Evolutionary conservation across 2,113 vertebrate genomes (phyloP).

Genomic region (Ammodytes dubius): DNA sequence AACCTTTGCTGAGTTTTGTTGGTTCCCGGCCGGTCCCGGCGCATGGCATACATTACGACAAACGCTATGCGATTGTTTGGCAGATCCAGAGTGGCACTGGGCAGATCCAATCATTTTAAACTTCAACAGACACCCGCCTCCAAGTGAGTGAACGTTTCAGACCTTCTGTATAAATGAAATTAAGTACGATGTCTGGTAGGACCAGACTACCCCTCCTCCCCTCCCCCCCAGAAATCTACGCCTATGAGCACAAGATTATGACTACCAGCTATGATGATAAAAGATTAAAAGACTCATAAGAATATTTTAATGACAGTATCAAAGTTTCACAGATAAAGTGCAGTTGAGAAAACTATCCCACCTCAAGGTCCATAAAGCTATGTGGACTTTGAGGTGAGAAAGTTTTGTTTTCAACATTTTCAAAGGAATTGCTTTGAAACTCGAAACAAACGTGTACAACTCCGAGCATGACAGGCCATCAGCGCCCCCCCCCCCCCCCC

Average conservation of each 20-base stretch:
- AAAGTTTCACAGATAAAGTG: conserved; percentile 8
- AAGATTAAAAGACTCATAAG: neutral
- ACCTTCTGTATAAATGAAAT: no score
- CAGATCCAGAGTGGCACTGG: no score
- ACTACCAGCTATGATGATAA: neutral
- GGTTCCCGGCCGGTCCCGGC: no score
- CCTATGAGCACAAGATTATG: neutral
- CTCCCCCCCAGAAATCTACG: no score
- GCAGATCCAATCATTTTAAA: no score
- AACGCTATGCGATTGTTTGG: no score
- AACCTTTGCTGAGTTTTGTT: no score
- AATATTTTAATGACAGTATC: neutral
- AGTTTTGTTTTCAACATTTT: conserved; percentile 20
- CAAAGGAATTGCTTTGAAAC: conserved; percentile 39
- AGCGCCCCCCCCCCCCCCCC: conserved; percentile 16
- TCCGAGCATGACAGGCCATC: conserved; percentile 37
- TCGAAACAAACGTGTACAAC: conserved; percentile 30
- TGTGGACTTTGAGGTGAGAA: neutral
- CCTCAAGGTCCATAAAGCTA: neutral
- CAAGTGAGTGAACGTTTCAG: no score
- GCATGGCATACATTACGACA: no score
- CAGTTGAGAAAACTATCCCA: neutral
- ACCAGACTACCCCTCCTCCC: no score
- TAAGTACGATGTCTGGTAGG: no score
- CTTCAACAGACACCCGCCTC: no score